Conservation (phyloP, 2,113 vertebrate species). For the Phalacrocorax pelagicus region DNA sequence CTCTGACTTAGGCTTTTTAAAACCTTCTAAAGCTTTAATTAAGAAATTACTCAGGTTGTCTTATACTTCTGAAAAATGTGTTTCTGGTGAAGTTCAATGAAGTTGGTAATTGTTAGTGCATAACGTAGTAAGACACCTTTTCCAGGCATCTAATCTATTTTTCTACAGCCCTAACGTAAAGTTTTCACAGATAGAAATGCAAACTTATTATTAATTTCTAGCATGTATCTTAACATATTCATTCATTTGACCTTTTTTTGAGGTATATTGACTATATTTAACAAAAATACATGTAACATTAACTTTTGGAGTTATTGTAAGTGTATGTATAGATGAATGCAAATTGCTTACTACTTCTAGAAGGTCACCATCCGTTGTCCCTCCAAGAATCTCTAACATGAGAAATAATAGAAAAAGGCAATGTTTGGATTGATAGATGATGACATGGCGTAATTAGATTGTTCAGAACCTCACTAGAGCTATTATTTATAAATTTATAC, state of each 20-base stretch:
- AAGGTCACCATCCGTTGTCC: constrained; percentile 11
- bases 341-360: neutral
- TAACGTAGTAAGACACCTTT: neutral
- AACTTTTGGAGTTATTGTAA: neutral
- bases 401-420: neutral
- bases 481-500: constrained; percentile 57
- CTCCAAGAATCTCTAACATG: neutral
- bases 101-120: neutral
- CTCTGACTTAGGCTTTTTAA: constrained; percentile 23
- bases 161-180: neutral
- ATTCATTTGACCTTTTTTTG: neutral
- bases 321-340: neutral
- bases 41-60: constrained; percentile 38
- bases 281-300: neutral
- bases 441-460: constrained; percentile 55
- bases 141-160: neutral
- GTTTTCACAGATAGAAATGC: neutral
- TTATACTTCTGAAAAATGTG: constrained; percentile 29
- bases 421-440: constrained; percentile 41
- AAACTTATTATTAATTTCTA: neutral
- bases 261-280: neutral
- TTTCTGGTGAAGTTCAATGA: constrained; percentile 13
- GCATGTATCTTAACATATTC: neutral
- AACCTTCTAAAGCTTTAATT: constrained; percentile 60
- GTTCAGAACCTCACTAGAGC: constrained; percentile 17